These are phyloP conservation scores for Hesperia comma DNA, from an alignment of 2,888 invertebrate genomes.

Conservation along the genomic window DNA sequence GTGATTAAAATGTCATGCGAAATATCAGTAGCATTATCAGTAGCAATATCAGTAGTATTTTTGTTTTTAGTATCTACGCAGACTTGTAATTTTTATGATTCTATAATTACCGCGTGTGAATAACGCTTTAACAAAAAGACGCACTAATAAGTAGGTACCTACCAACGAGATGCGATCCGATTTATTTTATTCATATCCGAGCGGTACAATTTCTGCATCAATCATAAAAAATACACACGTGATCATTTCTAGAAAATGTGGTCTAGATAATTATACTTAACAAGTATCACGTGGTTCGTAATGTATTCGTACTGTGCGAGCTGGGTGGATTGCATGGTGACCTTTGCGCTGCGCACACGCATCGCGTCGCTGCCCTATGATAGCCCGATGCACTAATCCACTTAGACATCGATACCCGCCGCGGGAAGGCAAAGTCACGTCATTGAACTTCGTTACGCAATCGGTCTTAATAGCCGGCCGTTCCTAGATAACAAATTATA, in stretches of 20 bases:
- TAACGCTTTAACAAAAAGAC: constrained; percentile 44
- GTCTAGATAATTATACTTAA: background rate
- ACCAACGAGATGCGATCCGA: background rate
- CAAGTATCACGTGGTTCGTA: constrained; percentile 1
- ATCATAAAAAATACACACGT: background rate
- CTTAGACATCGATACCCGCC: constrained; percentile 56
- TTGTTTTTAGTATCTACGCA: constrained; percentile 24
- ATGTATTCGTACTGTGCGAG: constrained; percentile 35
- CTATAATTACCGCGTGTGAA: constrained; percentile 46
- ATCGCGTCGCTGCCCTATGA: constrained; percentile 56
- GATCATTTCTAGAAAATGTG: background rate
- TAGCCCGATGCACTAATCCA: constrained; percentile 67
- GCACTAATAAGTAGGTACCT: background rate
- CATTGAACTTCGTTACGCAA: constrained; percentile 52
- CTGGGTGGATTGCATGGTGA: constrained; percentile 52
- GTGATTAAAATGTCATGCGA: constrained; percentile 12
- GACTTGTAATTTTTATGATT: constrained; percentile 36
- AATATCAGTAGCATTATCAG: background rate
- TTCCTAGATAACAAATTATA: constrained; percentile 30
- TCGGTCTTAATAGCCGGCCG: constrained; percentile 41
- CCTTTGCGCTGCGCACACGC: constrained; percentile 62
- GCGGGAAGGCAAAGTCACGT: constrained; percentile 48
- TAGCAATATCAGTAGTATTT: constrained; percentile 11
- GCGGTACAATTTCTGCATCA: background rate
- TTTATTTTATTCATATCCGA: background rate